A percentile compares a stretch with the other conserved stretches of the same genome.
These are phyloP conservation scores for Autographa pulchrina DNA, from an alignment of 2,888 invertebrate genomes.

Conservation along the genomic window DNA sequence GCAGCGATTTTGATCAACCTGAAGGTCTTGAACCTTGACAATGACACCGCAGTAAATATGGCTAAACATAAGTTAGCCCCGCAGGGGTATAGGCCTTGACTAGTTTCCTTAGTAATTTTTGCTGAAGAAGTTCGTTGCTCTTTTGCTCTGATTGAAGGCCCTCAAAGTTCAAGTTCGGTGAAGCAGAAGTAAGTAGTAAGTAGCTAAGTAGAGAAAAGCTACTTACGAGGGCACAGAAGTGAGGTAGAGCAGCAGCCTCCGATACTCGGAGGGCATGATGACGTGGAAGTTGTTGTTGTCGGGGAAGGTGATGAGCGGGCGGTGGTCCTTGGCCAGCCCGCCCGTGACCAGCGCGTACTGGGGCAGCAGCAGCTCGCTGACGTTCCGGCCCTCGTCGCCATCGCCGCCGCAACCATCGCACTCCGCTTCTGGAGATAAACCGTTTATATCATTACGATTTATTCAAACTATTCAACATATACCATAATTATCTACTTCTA, in stretches of 20 bases:
- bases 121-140: too few species aligned
- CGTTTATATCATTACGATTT: neutral
- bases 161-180: too few species aligned
- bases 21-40: too few species aligned
- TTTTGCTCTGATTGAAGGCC: too few species aligned
- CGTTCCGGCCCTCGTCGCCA: slow-evolving; percentile 93
- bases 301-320: slow-evolving; percentile 98
- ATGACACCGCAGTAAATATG: too few species aligned
- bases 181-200: neutral
- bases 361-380: slow-evolving; percentile 95
- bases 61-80: too few species aligned
- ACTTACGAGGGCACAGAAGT: slow-evolving; percentile 98
- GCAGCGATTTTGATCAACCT: too few species aligned
- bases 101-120: too few species aligned
- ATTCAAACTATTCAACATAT: neutral
- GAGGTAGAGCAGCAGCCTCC: slow-evolving; percentile 97
- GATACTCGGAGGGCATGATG: slow-evolving; percentile 96
- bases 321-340: slow-evolving; percentile 97
- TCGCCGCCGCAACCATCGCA: slow-evolving; percentile 88
- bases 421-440: slow-evolving; percentile 84
- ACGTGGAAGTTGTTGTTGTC: slow-evolving; percentile 96
- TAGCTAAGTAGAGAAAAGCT: too few species aligned
- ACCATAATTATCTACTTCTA: too few species aligned
- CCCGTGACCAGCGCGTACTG: slow-evolving; percentile 98
- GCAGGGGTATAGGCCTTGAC: too few species aligned